A percentile compares a stretch with the other conserved stretches of the same genome.
Evolutionary conservation across 2,888 invertebrate genomes (phyloP).

Genomic region (Drosophila birchii): DNA sequence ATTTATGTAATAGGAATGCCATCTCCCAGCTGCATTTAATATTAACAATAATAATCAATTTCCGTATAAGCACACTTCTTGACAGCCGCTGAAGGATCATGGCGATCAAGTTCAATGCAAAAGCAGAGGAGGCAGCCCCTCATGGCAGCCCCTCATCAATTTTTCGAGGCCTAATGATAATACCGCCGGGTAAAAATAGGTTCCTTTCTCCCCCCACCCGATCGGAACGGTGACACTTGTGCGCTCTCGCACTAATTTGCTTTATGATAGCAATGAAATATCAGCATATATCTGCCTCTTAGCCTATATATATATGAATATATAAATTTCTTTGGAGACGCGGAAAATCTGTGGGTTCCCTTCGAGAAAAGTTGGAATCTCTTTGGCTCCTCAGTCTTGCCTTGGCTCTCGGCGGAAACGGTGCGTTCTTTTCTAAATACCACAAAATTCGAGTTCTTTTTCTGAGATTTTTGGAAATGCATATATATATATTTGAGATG

Average conservation of each 20-base stretch:
- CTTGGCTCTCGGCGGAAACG: conserved; percentile 68
- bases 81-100: conserved; percentile 36
- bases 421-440: conserved; percentile 55
- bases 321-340: conserved; percentile 52
- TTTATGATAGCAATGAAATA: conserved; percentile 74
- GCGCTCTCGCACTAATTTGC: conserved; percentile 73
- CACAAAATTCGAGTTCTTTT: neutral
- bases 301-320: conserved; percentile 14
- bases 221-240: conserved; percentile 58
- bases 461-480: neutral
- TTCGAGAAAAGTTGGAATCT: conserved; percentile 47
- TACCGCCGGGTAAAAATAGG: conserved; percentile 43
- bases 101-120: conserved; percentile 67
- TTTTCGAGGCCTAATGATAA: conserved; percentile 47
- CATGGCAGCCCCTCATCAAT: conserved; percentile 38
- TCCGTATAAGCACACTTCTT: conserved; percentile 25
- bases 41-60: conserved; percentile 35
- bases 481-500: conserved; percentile 7
- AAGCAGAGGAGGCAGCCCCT: conserved; percentile 7
- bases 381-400: conserved; percentile 61
- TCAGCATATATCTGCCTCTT: conserved; percentile 45
- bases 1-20: conserved; percentile 27
- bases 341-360: conserved; percentile 57
- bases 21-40: conserved; percentile 5
- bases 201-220: conserved; percentile 26